Evolutionary conservation across 2,797 vertebrate genomes (phyloP).

Genomic region (Intellagama lesueurii): DNA sequence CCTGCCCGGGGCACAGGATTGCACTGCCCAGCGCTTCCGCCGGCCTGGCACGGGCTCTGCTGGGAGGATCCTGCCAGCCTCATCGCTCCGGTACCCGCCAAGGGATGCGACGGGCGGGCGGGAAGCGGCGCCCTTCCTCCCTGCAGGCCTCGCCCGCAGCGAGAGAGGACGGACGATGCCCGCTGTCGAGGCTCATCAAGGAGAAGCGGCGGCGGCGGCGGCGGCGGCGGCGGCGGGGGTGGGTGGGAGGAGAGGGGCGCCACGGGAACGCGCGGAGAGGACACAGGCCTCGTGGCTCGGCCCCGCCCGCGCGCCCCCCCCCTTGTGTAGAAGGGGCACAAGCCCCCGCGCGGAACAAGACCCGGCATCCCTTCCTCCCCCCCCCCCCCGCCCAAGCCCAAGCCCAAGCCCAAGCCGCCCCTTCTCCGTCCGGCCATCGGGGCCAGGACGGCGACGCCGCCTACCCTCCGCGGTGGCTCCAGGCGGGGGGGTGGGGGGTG

Average conservation of each 20-base stretch:
- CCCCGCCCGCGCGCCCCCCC: not conserved
- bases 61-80: not conserved
- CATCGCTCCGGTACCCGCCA: too few relatives aligned
- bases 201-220: not conserved
- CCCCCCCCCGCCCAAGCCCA: too few relatives aligned
- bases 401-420: not conserved
- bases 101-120: too few relatives aligned
- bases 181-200: conserved; percentile 7
- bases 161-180: not conserved
- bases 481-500: not conserved
- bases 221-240: not conserved
- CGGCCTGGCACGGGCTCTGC: not conserved
- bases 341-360: too few relatives aligned
- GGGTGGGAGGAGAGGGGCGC: not conserved
- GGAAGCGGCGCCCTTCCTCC: not conserved
- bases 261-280: not conserved
- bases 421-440: conserved; percentile 27
- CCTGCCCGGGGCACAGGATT: not conserved
- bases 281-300: not conserved
- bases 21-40: not conserved
- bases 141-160: not conserved
- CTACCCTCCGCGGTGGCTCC: not conserved
- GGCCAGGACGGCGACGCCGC: not conserved
- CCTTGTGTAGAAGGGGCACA: not conserved
- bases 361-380: not conserved